phyloP scores from a whole-genome alignment of 2,888 invertebrate species.

The Biston stratarius region DNA sequence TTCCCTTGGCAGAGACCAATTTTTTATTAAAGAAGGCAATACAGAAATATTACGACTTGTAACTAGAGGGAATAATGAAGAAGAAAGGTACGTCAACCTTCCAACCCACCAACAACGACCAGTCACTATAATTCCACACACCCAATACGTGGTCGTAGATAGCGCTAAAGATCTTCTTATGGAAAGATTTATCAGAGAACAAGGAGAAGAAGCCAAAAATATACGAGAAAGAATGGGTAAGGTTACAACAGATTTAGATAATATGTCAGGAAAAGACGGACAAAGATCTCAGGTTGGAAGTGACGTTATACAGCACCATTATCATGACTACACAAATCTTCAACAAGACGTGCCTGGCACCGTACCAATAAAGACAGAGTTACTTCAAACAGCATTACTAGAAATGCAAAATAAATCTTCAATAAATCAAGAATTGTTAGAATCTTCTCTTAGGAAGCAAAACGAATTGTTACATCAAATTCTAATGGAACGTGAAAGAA shows the following conservation, averaged over 20 bases:
- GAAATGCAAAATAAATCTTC: slow-evolving; percentile 85
- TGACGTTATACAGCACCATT: slow-evolving; percentile 63
- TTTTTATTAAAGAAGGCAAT: slow-evolving; percentile 94
- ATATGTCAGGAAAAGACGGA: slow-evolving; percentile 82
- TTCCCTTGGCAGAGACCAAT: slow-evolving; percentile 88
- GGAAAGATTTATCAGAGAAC: slow-evolving; percentile 94
- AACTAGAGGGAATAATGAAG: slow-evolving; percentile 90
- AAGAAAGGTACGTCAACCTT: slow-evolving; percentile 87
- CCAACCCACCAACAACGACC: slow-evolving; percentile 83
- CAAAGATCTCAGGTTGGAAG: slow-evolving; percentile 70
- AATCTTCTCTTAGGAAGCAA: slow-evolving; percentile 90
- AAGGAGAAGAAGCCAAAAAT: slow-evolving; percentile 88
- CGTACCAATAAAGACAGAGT: slow-evolving; percentile 77
- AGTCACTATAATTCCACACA: slow-evolving; percentile 85
- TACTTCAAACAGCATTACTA: slow-evolving; percentile 74
- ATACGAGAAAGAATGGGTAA: slow-evolving; percentile 83
- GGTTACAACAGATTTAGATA: slow-evolving; percentile 76
- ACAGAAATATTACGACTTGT: slow-evolving; percentile 93
- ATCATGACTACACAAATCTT: slow-evolving; percentile 70
- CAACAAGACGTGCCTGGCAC: slow-evolving; percentile 72
- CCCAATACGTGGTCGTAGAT: slow-evolving; percentile 88
- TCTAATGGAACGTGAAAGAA: slow-evolving; percentile 89
- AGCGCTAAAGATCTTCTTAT: slow-evolving; percentile 94
- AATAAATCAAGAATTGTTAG: slow-evolving; percentile 88
- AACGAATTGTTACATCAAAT: slow-evolving; percentile 91